phyloP scores from a whole-genome alignment of 2,797 vertebrate genomes.

The Etheostoma perlongum region DNA sequence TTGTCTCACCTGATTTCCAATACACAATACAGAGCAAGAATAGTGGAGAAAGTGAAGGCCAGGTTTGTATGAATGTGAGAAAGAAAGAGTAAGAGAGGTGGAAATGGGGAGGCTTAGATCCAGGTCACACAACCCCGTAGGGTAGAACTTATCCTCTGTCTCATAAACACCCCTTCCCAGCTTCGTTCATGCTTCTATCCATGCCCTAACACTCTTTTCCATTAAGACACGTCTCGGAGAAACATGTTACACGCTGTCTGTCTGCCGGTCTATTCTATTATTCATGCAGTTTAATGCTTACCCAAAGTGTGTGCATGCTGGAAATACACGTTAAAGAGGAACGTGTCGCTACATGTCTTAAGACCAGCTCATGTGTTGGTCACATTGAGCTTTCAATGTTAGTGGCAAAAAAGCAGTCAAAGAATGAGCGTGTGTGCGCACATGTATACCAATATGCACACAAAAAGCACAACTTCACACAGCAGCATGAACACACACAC shows the following conservation, averaged over 20 bases:
- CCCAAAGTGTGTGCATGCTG: constrained; percentile 61
- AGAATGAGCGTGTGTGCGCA: constrained; percentile 12
- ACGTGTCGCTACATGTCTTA: constrained; percentile 55
- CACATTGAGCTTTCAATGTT: constrained; percentile 48
- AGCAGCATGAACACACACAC: constrained; percentile 15
- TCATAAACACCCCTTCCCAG: constrained; percentile 51
- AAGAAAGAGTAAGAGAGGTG: constrained; percentile 35
- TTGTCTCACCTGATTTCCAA: constrained; percentile 6
- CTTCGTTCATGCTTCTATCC: constrained; percentile 46
- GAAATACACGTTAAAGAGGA: constrained; percentile 61
- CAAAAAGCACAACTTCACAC: constrained; percentile 54
- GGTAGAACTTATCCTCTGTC: constrained; percentile 62
- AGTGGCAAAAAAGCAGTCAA: constrained; percentile 3
- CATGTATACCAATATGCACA: constrained; percentile 37
- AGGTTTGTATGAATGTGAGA: constrained; percentile 46
- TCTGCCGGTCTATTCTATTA: constrained; percentile 77
- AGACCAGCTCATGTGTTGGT: constrained; percentile 51
- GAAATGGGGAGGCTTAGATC: constrained; percentile 61
- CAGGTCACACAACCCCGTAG: constrained; percentile 71
- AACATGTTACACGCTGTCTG: constrained; percentile 76
- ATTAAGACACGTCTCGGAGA: constrained; percentile 70
- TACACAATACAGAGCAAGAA: constrained; percentile 48
- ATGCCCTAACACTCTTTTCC: constrained; percentile 67
- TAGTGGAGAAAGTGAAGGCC: constrained; percentile 34
- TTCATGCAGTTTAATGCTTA: constrained; percentile 79